Evolutionary conservation across 2,797 vertebrate genomes (phyloP).

Genomic region (Peromyscus aztecus): DNA sequence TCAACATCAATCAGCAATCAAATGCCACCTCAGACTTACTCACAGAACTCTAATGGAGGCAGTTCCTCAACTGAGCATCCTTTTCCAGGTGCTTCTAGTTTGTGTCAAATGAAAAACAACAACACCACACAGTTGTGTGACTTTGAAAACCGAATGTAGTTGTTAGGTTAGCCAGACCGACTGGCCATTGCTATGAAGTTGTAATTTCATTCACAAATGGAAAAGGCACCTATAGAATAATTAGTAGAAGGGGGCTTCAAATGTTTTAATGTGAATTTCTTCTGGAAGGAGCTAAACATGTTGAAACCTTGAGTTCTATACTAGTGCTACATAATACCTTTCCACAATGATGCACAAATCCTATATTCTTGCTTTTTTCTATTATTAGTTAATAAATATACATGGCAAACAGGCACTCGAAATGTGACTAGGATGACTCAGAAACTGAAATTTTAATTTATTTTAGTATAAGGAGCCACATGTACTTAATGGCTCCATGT

Average conservation of each 20-base stretch:
- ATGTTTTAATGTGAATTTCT: not conserved
- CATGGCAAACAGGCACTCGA: not conserved
- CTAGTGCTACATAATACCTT: not conserved
- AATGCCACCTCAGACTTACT: not conserved
- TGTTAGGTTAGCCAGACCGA: not conserved
- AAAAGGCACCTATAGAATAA: not conserved
- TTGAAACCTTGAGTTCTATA: not conserved
- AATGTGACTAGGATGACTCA: not conserved
- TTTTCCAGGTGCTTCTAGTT: not conserved
- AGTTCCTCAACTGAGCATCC: not conserved
- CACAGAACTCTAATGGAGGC: not conserved
- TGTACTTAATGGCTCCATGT: not conserved
- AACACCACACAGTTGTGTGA: not conserved
- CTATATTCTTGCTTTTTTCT: not conserved
- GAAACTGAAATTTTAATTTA: conserved; percentile 28
- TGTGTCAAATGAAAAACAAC: not conserved
- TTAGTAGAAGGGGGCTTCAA: not conserved
- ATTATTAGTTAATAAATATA: not conserved
- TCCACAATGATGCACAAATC: not conserved
- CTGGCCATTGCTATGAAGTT: not conserved
- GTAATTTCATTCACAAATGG: not conserved
- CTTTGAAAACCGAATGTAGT: not conserved
- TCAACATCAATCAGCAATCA: not conserved
- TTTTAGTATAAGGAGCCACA: not conserved
- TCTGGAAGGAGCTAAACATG: not conserved